Percentiles rank a stretch among this genome's conserved stretches.
Evolutionary conservation across 2,888 invertebrate genomes (phyloP).

Genomic region (Endotricha flammealis): DNA sequence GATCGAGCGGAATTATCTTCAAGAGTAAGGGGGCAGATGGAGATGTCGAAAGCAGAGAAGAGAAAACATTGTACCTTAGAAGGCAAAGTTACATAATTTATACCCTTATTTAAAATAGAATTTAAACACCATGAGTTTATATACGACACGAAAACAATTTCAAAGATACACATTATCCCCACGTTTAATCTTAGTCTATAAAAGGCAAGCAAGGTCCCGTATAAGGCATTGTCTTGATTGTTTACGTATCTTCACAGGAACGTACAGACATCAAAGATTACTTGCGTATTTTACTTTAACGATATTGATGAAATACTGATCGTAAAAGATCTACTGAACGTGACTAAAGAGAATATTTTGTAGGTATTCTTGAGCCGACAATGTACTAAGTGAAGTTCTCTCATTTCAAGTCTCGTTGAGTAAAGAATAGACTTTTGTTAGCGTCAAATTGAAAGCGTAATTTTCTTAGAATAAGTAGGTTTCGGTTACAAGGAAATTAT

Average conservation of each 20-base stretch:
- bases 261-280: constrained; percentile 51
- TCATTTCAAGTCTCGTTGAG: constrained; percentile 23
- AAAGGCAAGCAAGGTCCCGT: constrained; percentile 2
- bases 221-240: constrained; percentile 24
- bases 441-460: constrained; percentile 21
- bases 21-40: too few species aligned
- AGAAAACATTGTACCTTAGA: too few species aligned
- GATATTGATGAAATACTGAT: constrained; percentile 48
- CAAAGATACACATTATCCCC: neutral
- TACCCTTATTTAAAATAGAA: too few species aligned
- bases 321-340: constrained; percentile 29
- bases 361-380: constrained; percentile 26
- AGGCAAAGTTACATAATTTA: too few species aligned
- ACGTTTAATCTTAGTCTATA: constrained; percentile 4
- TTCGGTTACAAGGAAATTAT: constrained; percentile 17
- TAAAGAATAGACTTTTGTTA: constrained; percentile 22
- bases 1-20: too few species aligned
- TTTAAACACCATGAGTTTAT: too few species aligned
- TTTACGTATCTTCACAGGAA: constrained; percentile 29
- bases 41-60: too few species aligned
- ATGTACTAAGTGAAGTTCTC: constrained; percentile 25
- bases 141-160: neutral
- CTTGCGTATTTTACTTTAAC: constrained; percentile 35
- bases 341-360: constrained; percentile 22
- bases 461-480: constrained; percentile 21